Conservation (phyloP, 2,113 vertebrate genomes). For the Aramus guarauna region DNA sequence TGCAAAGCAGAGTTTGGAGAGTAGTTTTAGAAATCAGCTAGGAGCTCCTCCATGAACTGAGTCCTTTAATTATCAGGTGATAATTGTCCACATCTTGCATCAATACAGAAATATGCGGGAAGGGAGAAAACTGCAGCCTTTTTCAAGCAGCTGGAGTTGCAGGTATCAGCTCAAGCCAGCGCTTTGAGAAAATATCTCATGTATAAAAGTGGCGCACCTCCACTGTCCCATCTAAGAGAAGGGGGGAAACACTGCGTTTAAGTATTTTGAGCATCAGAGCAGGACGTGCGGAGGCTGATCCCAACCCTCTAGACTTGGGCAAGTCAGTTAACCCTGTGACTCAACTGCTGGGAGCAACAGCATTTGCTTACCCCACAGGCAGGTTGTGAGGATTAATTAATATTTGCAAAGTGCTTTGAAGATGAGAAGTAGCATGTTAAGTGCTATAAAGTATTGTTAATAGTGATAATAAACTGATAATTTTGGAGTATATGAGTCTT, state of each 20-base stretch:
- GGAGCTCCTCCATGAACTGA: neutral
- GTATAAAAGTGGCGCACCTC: neutral
- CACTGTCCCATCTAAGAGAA: neutral
- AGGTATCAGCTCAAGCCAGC: neutral
- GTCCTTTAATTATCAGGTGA: neutral
- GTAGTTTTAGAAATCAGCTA: neutral
- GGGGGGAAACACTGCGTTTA: neutral
- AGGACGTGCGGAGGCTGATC: neutral
- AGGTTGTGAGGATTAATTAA: conserved; percentile 33
- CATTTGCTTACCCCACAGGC: conserved; percentile 20
- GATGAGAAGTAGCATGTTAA: conserved; percentile 13
- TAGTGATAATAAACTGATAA: neutral
- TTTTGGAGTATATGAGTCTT: neutral
- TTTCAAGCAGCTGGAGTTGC: neutral
- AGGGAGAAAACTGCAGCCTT: neutral
- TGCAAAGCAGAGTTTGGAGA: neutral
- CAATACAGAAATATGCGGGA: neutral
- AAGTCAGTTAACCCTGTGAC: neutral
- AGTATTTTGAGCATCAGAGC: neutral
- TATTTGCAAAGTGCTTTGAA: conserved; percentile 45
- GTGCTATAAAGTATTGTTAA: conserved; percentile 11
- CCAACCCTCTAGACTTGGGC: neutral
- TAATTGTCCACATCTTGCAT: neutral
- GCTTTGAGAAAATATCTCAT: neutral
- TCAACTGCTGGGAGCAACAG: neutral